Conservation (phyloP, 2,113 vertebrate genomes). For the Pterophyllum scalare region DNA sequence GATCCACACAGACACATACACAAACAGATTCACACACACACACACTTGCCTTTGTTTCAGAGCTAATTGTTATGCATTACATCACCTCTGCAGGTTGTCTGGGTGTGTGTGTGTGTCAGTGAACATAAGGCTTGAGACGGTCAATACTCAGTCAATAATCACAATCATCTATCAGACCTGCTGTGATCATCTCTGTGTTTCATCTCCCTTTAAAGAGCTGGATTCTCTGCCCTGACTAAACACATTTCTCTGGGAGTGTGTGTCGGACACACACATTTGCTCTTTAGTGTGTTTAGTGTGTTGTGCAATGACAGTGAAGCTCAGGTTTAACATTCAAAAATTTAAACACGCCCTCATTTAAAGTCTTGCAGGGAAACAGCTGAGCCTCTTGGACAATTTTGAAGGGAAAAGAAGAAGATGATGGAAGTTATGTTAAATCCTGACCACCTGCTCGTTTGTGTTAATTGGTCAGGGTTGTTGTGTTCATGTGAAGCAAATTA, state of each 20-base stretch:
- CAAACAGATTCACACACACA: too few species aligned
- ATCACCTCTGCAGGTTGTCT: conserved; percentile 28
- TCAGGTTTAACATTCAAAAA: not conserved
- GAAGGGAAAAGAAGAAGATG: not conserved
- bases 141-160: conserved; percentile 24
- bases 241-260: not conserved
- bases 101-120: not conserved
- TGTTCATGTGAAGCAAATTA: not conserved
- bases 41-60: conserved; percentile 37
- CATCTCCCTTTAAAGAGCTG: conserved; percentile 3
- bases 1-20: conserved; percentile 3
- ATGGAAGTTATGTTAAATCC: not conserved
- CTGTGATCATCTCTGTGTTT: conserved; percentile 13
- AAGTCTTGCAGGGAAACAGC: accelerated
- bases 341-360: not conserved
- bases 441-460: not conserved
- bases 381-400: not conserved
- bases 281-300: not conserved
- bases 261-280: not conserved
- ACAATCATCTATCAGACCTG: conserved; percentile 21
- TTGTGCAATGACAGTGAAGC: not conserved
- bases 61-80: conserved; percentile 60
- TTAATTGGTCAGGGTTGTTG: not conserved
- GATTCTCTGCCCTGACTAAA: not conserved
- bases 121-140: not conserved